phyloP scores from a whole-genome alignment of 2,888 invertebrate genomes.

The Oeneis ivallda region DNA sequence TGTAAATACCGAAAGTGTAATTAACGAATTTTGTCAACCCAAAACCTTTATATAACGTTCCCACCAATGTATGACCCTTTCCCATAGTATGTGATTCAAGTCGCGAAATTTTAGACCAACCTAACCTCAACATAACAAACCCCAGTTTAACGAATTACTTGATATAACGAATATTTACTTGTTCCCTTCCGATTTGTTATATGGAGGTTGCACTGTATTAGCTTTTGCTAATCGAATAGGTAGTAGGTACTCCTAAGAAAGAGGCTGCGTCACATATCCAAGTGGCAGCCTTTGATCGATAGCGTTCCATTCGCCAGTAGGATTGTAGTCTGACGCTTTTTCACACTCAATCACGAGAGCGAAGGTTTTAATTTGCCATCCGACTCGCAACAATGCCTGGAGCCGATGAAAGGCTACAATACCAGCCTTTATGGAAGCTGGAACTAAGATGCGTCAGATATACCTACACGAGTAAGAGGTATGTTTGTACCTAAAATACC shows the following conservation, averaged over 20 bases:
- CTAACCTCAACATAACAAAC: too few relatives aligned
- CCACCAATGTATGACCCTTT: too few relatives aligned
- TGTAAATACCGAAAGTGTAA: too few relatives aligned
- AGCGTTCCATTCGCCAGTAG: constrained; percentile 49
- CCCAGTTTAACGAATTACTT: too few relatives aligned
- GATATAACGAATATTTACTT: too few relatives aligned
- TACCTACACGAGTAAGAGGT: background rate
- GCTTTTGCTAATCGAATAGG: background rate
- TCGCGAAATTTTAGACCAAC: too few relatives aligned
- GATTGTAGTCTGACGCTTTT: constrained; percentile 68
- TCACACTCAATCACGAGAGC: constrained; percentile 75
- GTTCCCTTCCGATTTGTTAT: too few relatives aligned
- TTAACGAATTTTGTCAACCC: too few relatives aligned
- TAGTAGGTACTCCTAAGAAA: background rate
- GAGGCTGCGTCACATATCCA: constrained; percentile 30
- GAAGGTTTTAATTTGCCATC: constrained; percentile 72
- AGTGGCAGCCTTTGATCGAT: constrained; percentile 50
- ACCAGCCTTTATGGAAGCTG: constrained; percentile 32
- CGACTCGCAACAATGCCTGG: constrained; percentile 63
- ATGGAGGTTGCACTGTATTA: too few relatives aligned
- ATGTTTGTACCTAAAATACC: background rate
- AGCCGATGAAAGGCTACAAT: constrained; percentile 40
- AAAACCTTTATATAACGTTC: too few relatives aligned
- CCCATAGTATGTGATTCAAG: too few relatives aligned
- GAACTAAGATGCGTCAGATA: constrained; percentile 19